Base-by-base conservation (phyloP, 1,140 invertebrate genomes). In the Zaprionus davidi region DNA sequence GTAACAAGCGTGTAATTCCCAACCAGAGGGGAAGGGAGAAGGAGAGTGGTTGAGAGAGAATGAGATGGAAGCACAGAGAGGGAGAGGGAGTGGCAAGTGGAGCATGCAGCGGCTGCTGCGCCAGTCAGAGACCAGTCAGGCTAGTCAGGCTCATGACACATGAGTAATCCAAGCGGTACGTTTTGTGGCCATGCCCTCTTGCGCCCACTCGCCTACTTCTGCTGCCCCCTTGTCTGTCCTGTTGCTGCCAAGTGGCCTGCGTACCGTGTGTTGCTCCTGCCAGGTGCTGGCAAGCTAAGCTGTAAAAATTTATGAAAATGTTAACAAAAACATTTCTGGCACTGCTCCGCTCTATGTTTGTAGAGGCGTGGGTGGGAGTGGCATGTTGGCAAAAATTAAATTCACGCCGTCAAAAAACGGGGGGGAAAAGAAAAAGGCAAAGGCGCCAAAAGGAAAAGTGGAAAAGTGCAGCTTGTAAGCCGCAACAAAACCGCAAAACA, bases 1-100 rank as follows among this genome's bases (percentile, higher is more conserved):
- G 85, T 88, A 88, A 90, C 85, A 84, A 78, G 81, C 84, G 71
- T 87, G 82, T 84, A 84, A 84, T 84, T 79, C 71, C 59, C 62
- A 67, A 26, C 44, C 58, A 60, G n/a, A 55, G 3, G 5, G 44
- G 24, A 11, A 5, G 56, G 13, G 31, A 34, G 53, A 11, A 36
- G 36, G 44, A 20, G 31, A 49, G 60, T 7, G 7, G 5, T 22
- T 12, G 41, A 38, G 26, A 63, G 56, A 28, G 1, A 11, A 22
- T 12, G 7, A 9, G n/a, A 31, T 15, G 5, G 36, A 28, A 28
- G 6, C 28, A 7, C 6, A 28, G 6, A 36, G 15, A 51, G 28
- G 36, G 44, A 46, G 63, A 55, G 55, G 34, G n/a, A 53, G n/a
- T 56, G 28, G 20, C 15, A 41, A 15, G 59, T 11, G 34, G 59